Percentiles rank a stretch among this genome's conserved stretches.
These are phyloP conservation scores for Leptopilina boulardi DNA, from an alignment of 1,140 invertebrate genomes.

Conservation along the genomic window DNA sequence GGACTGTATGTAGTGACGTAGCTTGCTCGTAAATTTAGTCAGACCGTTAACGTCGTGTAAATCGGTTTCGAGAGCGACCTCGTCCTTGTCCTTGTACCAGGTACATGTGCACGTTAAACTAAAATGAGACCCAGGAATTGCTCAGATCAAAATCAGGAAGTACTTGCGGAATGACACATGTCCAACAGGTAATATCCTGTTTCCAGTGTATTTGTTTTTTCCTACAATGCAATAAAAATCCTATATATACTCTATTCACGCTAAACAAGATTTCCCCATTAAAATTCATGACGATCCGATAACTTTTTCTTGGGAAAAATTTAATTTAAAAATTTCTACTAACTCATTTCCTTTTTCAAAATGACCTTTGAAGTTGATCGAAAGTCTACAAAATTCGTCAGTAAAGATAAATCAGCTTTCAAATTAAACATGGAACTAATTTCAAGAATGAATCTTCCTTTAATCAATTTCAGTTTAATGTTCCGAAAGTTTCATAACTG, in stretches of 20 bases:
- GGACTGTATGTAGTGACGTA: conserved; percentile 55
- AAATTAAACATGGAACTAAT: neutral
- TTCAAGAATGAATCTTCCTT: neutral
- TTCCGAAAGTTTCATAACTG: neutral
- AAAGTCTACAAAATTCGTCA: no score
- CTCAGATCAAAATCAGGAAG: conserved; percentile 31
- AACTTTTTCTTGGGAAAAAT: no score
- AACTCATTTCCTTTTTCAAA: no score
- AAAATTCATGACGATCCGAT: neutral
- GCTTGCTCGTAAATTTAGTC: conserved; percentile 63
- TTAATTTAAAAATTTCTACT: no score
- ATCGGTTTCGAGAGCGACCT: conserved; percentile 60
- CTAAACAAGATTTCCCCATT: neutral
- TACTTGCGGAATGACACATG: conserved; percentile 27
- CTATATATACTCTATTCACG: neutral
- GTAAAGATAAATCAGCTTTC: neutral
- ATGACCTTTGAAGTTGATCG: no score
- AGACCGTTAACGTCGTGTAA: conserved; percentile 67
- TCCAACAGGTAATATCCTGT: conserved; percentile 29
- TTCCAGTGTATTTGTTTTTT: neutral
- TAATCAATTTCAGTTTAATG: conserved; percentile 5
- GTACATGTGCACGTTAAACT: conserved; percentile 28
- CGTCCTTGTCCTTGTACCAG: conserved; percentile 37
- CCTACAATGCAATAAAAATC: neutral
- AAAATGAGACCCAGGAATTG: conserved; percentile 9